These are phyloP conservation scores for Muscidifurax raptorellus DNA, from an alignment of 1,140 invertebrate genomes.

Conservation along the genomic window DNA sequence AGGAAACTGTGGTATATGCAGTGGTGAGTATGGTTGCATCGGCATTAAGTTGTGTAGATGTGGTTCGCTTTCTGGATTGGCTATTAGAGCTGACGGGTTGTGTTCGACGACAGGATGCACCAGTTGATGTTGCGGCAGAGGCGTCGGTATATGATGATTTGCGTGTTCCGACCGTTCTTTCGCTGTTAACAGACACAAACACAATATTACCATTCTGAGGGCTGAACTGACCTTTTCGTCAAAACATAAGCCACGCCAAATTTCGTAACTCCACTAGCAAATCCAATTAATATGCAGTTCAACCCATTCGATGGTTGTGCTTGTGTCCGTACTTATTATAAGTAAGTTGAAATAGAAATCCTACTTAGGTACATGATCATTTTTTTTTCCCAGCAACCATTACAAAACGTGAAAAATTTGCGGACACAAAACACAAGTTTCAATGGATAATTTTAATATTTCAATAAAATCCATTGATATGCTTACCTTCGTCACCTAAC, in stretches of 20 bases:
- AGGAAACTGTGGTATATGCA: constrained; percentile 72
- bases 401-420: constrained; percentile 50
- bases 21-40: constrained; percentile 71
- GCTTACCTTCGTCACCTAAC: constrained; percentile 66
- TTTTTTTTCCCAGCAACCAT: constrained; percentile 30
- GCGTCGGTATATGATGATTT: constrained; percentile 62
- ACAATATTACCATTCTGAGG: constrained; percentile 70
- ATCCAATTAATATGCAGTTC: constrained; percentile 66
- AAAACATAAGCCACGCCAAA: constrained; percentile 52
- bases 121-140: constrained; percentile 58
- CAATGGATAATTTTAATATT: constrained; percentile 49
- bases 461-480: constrained; percentile 8
- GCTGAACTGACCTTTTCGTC: constrained; percentile 67
- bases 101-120: constrained; percentile 56
- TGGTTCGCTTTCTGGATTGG: constrained; percentile 63
- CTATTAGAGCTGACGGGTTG: constrained; percentile 52
- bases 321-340: constrained; percentile 67
- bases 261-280: constrained; percentile 43
- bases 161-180: constrained; percentile 60
- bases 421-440: constrained; percentile 70
- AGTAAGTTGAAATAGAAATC: constrained; percentile 47
- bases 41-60: constrained; percentile 70
- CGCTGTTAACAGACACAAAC: constrained; percentile 71
- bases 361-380: constrained; percentile 41
- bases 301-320: constrained; percentile 72